Evolutionary conservation across 2,888 invertebrate genomes (phyloP).

Genomic region (Emesis furor): DNA sequence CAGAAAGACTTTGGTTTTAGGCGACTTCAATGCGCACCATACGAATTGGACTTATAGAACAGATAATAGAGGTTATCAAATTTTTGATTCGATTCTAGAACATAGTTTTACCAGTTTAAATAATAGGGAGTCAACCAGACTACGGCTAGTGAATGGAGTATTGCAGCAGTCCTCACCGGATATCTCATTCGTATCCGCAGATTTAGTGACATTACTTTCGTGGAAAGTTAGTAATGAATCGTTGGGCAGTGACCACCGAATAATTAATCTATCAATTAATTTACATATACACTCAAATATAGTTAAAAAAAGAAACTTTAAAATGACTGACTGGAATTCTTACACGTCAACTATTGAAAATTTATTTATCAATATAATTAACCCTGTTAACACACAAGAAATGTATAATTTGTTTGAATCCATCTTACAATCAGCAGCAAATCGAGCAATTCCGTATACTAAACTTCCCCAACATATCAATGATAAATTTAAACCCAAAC

Average conservation of each 20-base stretch:
- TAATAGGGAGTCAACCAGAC: constrained; percentile 54
- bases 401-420: constrained; percentile 47
- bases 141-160: constrained; percentile 53
- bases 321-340: constrained; percentile 27
- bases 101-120: constrained; percentile 58
- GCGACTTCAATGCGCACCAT: constrained; percentile 76
- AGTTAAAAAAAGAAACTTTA: constrained; percentile 59
- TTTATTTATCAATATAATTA: background rate
- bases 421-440: constrained; percentile 25
- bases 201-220: constrained; percentile 46
- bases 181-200: constrained; percentile 53
- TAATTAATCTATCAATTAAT: constrained; percentile 49
- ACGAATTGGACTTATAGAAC: constrained; percentile 43
- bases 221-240: constrained; percentile 63
- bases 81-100: constrained; percentile 64
- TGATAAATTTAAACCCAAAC: constrained; percentile 64
- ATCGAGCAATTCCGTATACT: constrained; percentile 44
- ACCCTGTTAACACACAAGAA: constrained; percentile 27
- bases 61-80: constrained; percentile 63
- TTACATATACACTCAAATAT: background rate
- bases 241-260: constrained; percentile 65
- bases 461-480: constrained; percentile 19
- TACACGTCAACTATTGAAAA: background rate
- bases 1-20: constrained; percentile 62
- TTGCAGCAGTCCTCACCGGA: constrained; percentile 72